These are phyloP conservation scores for Fabriciana adippe DNA, from an alignment of 2,888 invertebrate genomes.

Conservation along the genomic window DNA sequence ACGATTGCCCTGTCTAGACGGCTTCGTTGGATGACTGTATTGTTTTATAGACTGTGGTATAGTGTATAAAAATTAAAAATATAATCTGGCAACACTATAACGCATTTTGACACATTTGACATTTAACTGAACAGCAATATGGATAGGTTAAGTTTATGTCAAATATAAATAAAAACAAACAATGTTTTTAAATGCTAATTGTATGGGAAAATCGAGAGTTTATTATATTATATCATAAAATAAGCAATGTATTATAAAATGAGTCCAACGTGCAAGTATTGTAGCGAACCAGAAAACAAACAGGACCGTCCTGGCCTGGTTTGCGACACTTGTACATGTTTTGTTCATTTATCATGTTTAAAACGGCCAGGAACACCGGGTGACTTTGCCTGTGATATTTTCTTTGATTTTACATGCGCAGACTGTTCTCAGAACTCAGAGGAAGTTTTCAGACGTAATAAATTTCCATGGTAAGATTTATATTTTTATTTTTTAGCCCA, in stretches of 20 bases:
- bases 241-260: conserved; percentile 7
- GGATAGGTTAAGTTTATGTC: conserved; percentile 5
- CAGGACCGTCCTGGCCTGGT: conserved; percentile 82
- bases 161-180: conserved; percentile 22
- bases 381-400: conserved; percentile 88
- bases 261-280: conserved; percentile 81
- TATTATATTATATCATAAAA: background rate
- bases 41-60: too few relatives aligned
- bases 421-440: conserved; percentile 82
- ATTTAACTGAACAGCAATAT: background rate
- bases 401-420: conserved; percentile 86
- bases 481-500: too few relatives aligned
- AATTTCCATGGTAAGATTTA: conserved; percentile 85
- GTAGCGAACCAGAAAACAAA: conserved; percentile 76
- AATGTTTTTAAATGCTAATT: background rate
- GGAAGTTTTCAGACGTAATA: conserved; percentile 84
- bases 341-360: conserved; percentile 86
- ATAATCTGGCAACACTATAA: conserved; percentile 4
- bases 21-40: too few relatives aligned
- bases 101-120: background rate
- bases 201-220: background rate
- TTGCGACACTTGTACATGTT: conserved; percentile 82
- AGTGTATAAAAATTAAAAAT: background rate
- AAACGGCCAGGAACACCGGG: conserved; percentile 86
- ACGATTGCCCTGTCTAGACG: too few relatives aligned